Conservation (phyloP, 2,113 vertebrate genomes). For the Sakesphorus luctuosus region DNA sequence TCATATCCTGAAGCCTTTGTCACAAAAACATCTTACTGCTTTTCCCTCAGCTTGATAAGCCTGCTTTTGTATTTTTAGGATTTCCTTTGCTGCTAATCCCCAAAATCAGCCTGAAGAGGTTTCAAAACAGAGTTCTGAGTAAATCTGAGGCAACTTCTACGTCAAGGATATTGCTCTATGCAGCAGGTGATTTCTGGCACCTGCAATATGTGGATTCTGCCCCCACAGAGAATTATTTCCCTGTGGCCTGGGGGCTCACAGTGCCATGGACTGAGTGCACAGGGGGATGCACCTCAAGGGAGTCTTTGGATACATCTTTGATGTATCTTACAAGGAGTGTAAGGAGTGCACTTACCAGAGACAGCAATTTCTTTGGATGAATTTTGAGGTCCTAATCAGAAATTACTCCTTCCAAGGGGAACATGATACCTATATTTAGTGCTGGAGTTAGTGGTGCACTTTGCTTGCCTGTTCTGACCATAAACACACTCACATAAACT, state of each 20-base stretch:
- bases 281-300: background rate
- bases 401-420: background rate
- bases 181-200: background rate
- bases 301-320: background rate
- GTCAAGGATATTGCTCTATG: background rate
- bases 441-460: background rate
- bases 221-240: background rate
- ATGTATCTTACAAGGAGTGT: background rate
- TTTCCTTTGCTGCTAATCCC: slow-evolving; percentile 17
- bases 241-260: background rate
- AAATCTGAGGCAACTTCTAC: background rate
- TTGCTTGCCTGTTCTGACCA: background rate
- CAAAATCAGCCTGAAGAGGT: background rate
- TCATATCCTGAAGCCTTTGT: slow-evolving; percentile 40
- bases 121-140: slow-evolving; percentile 1
- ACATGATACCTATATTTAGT: background rate
- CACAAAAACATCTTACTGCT: slow-evolving; percentile 9
- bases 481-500: background rate
- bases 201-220: background rate
- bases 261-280: background rate
- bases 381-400: background rate
- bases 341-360: no score
- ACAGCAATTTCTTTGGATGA: accelerated
- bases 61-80: slow-evolving; percentile 35
- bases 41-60: background rate